Conservation (phyloP, 2,888 invertebrate genomes). For the Cryptocheilus praepositus region DNA sequence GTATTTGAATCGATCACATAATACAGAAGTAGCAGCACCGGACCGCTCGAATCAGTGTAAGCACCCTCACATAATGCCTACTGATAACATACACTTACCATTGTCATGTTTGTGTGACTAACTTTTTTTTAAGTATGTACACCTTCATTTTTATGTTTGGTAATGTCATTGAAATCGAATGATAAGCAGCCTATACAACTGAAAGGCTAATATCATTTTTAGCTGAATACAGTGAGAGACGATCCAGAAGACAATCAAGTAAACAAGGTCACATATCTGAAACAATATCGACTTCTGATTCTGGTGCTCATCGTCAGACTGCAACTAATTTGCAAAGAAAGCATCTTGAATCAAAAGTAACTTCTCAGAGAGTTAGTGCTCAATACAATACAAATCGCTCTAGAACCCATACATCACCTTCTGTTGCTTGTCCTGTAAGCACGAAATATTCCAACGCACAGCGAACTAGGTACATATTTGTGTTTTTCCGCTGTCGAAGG, state of each 20-base stretch:
- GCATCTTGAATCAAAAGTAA: constrained; percentile 46
- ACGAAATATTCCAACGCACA: constrained; percentile 44
- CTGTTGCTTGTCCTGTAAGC: constrained; percentile 46
- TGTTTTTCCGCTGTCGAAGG: constrained; percentile 19
- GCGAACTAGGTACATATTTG: constrained; percentile 37
- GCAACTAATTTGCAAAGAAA: constrained; percentile 46
- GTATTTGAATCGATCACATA: constrained; percentile 79
- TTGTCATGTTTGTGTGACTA: too few relatives aligned
- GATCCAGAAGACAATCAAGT: constrained; percentile 51
- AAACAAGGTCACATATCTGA: constrained; percentile 49
- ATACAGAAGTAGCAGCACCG: constrained; percentile 72
- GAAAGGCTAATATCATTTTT: constrained; percentile 43
- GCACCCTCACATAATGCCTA: constrained; percentile 6
- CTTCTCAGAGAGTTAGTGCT: constrained; percentile 36
- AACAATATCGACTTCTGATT: constrained; percentile 45
- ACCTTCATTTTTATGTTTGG: constrained; percentile 3
- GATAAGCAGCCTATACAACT: neutral
- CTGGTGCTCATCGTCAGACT: constrained; percentile 43
- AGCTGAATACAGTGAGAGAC: constrained; percentile 62
- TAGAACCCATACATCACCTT: constrained; percentile 49
- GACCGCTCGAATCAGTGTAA: constrained; percentile 47
- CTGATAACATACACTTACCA: constrained; percentile 1
- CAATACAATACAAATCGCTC: constrained; percentile 50
- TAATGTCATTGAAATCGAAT: neutral
- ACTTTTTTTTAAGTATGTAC: neutral